Evolutionary conservation across 1,140 invertebrate genomes (phyloP).

Genomic region (Watersipora subatra): DNA sequence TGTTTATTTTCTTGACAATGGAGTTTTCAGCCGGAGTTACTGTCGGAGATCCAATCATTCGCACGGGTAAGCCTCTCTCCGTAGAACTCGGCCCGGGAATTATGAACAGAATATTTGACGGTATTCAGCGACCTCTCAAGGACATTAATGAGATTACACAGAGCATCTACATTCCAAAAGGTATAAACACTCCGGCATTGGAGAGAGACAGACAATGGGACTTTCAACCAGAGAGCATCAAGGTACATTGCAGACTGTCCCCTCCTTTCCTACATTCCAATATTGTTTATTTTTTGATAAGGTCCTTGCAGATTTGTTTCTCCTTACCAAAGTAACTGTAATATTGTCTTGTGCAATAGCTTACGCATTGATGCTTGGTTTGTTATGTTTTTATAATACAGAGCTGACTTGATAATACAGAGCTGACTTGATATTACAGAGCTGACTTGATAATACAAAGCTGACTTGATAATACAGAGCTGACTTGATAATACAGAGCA

Average conservation of each 20-base stretch:
- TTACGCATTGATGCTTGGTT: too few relatives aligned
- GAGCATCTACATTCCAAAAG: slow-evolving; percentile 98
- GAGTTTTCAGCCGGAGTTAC: slow-evolving; percentile 76
- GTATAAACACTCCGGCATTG: slow-evolving; percentile 81
- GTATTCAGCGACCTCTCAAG: slow-evolving; percentile 93
- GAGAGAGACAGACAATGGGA: slow-evolving; percentile 78
- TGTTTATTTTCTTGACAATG: too few relatives aligned
- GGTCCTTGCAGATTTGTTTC: too few relatives aligned
- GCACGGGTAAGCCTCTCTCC: slow-evolving; percentile 93
- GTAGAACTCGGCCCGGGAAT: slow-evolving; percentile 99
- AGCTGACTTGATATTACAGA: too few relatives aligned
- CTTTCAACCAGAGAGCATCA: slow-evolving; percentile 74
- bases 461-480: too few relatives aligned
- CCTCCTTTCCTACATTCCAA: background rate
- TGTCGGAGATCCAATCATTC: slow-evolving; percentile 92
- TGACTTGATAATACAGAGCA: too few relatives aligned
- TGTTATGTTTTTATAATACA: too few relatives aligned
- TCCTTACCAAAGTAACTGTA: too few relatives aligned
- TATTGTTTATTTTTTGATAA: background rate
- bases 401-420: too few relatives aligned
- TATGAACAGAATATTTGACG: slow-evolving; percentile 97
- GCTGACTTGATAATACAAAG: too few relatives aligned
- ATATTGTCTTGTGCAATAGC: too few relatives aligned
- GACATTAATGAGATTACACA: slow-evolving; percentile 85
- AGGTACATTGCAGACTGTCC: slow-evolving; percentile 45